Evolutionary conservation across 1,140 invertebrate species (phyloP), one percentile per base, ranked within the genome.

Genomic region (Coelopa frigida): DNA sequence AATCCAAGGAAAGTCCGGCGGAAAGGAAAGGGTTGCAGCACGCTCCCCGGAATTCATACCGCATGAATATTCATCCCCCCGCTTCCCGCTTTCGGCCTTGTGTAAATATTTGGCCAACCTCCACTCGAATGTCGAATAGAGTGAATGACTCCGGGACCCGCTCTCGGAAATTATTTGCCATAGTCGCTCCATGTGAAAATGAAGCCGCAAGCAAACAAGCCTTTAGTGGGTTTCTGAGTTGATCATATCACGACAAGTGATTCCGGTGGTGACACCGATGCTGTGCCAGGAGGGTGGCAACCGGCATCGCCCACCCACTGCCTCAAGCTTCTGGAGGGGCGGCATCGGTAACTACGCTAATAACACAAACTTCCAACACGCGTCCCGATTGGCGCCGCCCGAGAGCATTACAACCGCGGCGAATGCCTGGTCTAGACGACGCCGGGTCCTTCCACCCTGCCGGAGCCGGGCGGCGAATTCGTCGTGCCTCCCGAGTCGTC

Each of bases 131-230:
- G n/a, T n/a, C n/a, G n/a, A n/a, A n/a, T n/a, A n/a, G n/a, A n/a
- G n/a, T n/a, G n/a, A n/a, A n/a, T n/a, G n/a, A n/a, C n/a, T n/a
- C n/a, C n/a, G n/a, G n/a, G n/a, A n/a, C n/a, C n/a, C n/a, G n/a
- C n/a, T n/a, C n/a, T n/a, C n/a, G n/a, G n/a, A n/a, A n/a, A n/a
- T n/a, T n/a, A n/a, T n/a, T 38, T 21, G 24, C n/a, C 33, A 24
- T 43, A 32, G 33, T 43, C 33, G 33, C 31, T 43, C 33, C 41
- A 43, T 43, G 41, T 43, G 41, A 43, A 43, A 43, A 31, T 43
- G 7, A 43, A 43, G 41, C 21, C 23, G 31, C 33, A 43, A 43
- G 33, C 14, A 43, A 43, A 43, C 26, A 43, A n/a, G n/a, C 22
- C 22, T 18, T 40, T 23, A 40, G 11, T 1, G 38, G 22, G 7